These are phyloP conservation scores for Antheraea assamensis DNA, from an alignment of 2,888 invertebrate species.

Conservation along the genomic window DNA sequence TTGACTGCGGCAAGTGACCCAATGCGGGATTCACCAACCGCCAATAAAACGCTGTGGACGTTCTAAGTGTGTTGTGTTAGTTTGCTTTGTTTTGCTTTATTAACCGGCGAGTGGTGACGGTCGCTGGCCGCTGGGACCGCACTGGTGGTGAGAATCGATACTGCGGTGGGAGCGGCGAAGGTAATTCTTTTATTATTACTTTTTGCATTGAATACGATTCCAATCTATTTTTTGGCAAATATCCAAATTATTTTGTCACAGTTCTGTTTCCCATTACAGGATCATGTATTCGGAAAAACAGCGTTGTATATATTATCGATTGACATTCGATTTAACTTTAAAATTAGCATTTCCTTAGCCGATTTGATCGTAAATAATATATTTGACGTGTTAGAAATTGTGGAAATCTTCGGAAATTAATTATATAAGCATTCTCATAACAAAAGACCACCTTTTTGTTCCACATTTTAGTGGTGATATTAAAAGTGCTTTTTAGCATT, in stretches of 20 bases:
- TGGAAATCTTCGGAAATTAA: background rate
- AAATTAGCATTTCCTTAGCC: background rate
- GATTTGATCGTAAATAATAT: background rate
- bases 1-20: conserved; percentile 64
- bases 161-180: conserved; percentile 76
- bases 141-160: conserved; percentile 77
- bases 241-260: conserved; percentile 5
- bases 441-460: background rate
- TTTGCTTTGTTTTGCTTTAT: conserved; percentile 75
- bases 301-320: background rate
- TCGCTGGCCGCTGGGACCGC: conserved; percentile 56
- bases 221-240: conserved; percentile 18
- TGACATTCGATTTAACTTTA: background rate
- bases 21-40: conserved; percentile 64
- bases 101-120: conserved; percentile 61
- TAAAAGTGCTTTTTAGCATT: background rate
- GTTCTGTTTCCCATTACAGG: background rate
- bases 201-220: conserved; percentile 28
- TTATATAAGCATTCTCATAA: background rate
- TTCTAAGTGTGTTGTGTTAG: conserved; percentile 68
- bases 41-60: conserved; percentile 60
- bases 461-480: background rate
- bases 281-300: background rate
- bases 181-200: conserved; percentile 58
- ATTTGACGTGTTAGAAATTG: background rate